phyloP scores from a whole-genome alignment of 2,888 invertebrate genomes.

The Halictus ligatus region DNA sequence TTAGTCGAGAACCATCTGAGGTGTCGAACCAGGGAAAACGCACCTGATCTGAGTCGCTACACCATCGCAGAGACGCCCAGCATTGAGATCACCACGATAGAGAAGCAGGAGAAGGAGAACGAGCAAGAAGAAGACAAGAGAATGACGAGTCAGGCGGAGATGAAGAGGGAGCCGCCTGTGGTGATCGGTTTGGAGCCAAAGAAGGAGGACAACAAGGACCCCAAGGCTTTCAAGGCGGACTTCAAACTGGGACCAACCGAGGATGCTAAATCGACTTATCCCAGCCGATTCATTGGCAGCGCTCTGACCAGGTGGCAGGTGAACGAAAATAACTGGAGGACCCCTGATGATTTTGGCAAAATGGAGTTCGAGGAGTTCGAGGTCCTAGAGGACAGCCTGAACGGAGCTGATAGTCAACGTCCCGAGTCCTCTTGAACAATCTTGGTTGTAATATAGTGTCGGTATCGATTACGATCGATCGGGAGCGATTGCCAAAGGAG shows the following conservation, averaged over 20 bases:
- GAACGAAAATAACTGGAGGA: slow-evolving; percentile 86
- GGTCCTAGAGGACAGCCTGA: slow-evolving; percentile 89
- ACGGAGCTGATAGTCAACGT: slow-evolving; percentile 72
- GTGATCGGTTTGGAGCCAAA: slow-evolving; percentile 85
- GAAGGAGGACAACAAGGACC: slow-evolving; percentile 78
- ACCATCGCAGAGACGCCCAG: slow-evolving; percentile 82
- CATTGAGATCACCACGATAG: slow-evolving; percentile 78
- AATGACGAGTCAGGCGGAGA: slow-evolving; percentile 84
- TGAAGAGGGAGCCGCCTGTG: slow-evolving; percentile 83
- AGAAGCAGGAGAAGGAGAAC: slow-evolving; percentile 76
- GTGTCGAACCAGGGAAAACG: slow-evolving; percentile 49
- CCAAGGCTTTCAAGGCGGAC: slow-evolving; percentile 79
- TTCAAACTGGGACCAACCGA: slow-evolving; percentile 80
- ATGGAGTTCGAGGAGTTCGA: slow-evolving; percentile 95
- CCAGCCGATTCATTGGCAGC: slow-evolving; percentile 74
- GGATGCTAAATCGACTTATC: slow-evolving; percentile 71
- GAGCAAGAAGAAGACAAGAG: slow-evolving; percentile 86
- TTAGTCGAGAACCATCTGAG: slow-evolving; percentile 81
- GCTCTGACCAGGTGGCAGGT: slow-evolving; percentile 81
- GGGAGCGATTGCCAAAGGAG: slow-evolving; percentile 36
- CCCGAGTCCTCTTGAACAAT: slow-evolving; percentile 46
- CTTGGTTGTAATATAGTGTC: slow-evolving; percentile 1
- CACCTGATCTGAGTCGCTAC: slow-evolving; percentile 70
- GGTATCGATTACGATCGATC: not conserved
- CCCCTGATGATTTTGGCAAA: slow-evolving; percentile 89